phyloP scores from a whole-genome alignment of 2,797 vertebrate species.

The Crossoptilon crossoptilon region DNA sequence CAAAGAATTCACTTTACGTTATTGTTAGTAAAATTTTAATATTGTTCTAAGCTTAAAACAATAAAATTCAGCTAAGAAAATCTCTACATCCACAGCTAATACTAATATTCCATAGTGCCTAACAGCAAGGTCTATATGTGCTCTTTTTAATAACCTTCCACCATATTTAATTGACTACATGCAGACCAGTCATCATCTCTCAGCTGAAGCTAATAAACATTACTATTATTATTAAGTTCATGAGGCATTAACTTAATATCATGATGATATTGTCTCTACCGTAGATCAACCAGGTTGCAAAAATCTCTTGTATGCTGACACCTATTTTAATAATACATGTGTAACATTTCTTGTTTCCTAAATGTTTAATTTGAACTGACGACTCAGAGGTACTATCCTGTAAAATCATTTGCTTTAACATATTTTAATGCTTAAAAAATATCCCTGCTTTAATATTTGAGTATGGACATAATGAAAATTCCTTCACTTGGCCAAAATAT shows the following conservation, averaged over 20 bases:
- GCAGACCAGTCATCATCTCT: not conserved
- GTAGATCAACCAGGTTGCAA: not conserved
- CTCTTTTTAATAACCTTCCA: not conserved
- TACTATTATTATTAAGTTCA: not conserved
- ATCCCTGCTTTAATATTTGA: not conserved
- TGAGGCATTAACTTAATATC: not conserved
- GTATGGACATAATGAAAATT: not conserved
- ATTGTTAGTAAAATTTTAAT: not conserved
- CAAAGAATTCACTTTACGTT: not conserved
- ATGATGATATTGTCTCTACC: not conserved
- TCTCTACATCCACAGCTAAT: not conserved
- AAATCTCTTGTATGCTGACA: not conserved
- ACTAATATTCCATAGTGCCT: not conserved
- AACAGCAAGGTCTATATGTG: not conserved
- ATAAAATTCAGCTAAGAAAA: not conserved
- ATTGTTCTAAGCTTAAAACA: not conserved
- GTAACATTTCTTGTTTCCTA: slow-evolving; percentile 19
- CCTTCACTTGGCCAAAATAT: not conserved
- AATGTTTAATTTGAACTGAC: slow-evolving; percentile 16
- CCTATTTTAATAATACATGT: not conserved
- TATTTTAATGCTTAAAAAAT: not conserved
- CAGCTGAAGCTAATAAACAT: not conserved
- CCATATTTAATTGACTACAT: not conserved
- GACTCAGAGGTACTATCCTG: not conserved
- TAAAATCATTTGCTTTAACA: not conserved